Conservation (phyloP, 2,888 invertebrate genomes). For the Gibbula magus region DNA sequence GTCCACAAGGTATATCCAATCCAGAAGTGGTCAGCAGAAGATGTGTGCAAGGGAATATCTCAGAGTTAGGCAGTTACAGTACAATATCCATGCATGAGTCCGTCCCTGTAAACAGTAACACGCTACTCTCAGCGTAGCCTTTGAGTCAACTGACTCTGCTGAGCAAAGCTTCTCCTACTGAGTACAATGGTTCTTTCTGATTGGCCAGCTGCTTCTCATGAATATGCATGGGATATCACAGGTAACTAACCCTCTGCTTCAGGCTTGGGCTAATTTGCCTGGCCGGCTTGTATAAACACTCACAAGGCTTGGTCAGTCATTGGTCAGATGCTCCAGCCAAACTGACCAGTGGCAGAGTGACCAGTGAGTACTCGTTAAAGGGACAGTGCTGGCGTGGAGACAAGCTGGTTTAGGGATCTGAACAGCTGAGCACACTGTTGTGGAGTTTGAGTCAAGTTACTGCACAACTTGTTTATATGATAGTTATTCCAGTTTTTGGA, state of each 20-base stretch:
- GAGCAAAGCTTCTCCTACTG: neutral
- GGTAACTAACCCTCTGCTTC: neutral
- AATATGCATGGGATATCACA: neutral
- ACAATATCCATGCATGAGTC: neutral
- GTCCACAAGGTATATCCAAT: constrained; percentile 2
- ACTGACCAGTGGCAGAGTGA: no score
- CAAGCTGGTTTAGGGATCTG: no score
- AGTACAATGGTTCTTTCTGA: neutral
- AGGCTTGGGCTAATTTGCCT: no score
- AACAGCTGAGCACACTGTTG: no score
- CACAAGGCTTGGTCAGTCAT: no score
- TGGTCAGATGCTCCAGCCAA: no score
- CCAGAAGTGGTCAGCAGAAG: neutral
- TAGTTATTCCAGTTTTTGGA: no score
- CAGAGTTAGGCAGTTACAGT: neutral
- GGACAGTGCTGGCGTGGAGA: no score
- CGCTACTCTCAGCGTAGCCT: neutral
- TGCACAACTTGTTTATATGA: no score
- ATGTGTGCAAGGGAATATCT: neutral
- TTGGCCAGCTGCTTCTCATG: neutral
- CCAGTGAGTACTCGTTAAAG: no score
- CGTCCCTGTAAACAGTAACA: neutral
- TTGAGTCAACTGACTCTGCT: neutral
- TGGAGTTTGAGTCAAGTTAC: no score
- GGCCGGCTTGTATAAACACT: no score